Percentiles rank a stretch among this genome's conserved stretches.
Conservation (phyloP, 2,888 invertebrate species). For the Nymphalis urticae region DNA sequence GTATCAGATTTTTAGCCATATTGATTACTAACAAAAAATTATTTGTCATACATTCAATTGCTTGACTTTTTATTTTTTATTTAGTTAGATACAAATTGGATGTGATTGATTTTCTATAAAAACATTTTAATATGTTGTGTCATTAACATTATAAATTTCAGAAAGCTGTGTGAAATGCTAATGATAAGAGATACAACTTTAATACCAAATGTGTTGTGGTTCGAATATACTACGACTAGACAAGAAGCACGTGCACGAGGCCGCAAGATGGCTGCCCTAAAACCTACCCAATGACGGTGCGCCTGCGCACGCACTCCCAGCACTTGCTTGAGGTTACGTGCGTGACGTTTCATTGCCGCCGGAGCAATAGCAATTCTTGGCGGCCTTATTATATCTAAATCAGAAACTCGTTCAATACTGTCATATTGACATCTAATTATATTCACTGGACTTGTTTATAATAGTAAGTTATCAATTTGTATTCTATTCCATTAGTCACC, state of each 20-base stretch:
- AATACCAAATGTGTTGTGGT: conserved; percentile 96
- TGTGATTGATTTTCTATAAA: too few relatives aligned
- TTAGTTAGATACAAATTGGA: too few relatives aligned
- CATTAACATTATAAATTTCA: conserved; percentile 69
- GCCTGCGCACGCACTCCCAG: conserved; percentile 64
- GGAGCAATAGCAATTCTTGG: conserved; percentile 65
- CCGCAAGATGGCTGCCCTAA: conserved; percentile 90
- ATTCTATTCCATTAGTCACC: not conserved
- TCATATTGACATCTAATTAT: conserved; percentile 34
- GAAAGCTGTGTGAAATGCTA: conserved; percentile 92
- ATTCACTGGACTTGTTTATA: not conserved
- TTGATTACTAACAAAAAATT: too few relatives aligned
- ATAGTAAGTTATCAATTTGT: not conserved
- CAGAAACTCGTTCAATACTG: conserved; percentile 51
- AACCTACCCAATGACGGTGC: conserved; percentile 89
- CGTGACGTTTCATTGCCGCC: conserved; percentile 74
- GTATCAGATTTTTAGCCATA: too few relatives aligned
- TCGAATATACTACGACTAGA: conserved; percentile 93
- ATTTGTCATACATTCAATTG: too few relatives aligned
- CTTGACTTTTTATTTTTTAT: too few relatives aligned
- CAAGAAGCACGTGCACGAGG: conserved; percentile 91
- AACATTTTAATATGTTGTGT: not conserved
- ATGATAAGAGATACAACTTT: conserved; percentile 93
- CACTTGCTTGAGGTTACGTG: conserved; percentile 61
- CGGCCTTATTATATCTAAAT: conserved; percentile 57